Conservation (phyloP, 2,113 vertebrate genomes). For the Seriola dumerili region DNA sequence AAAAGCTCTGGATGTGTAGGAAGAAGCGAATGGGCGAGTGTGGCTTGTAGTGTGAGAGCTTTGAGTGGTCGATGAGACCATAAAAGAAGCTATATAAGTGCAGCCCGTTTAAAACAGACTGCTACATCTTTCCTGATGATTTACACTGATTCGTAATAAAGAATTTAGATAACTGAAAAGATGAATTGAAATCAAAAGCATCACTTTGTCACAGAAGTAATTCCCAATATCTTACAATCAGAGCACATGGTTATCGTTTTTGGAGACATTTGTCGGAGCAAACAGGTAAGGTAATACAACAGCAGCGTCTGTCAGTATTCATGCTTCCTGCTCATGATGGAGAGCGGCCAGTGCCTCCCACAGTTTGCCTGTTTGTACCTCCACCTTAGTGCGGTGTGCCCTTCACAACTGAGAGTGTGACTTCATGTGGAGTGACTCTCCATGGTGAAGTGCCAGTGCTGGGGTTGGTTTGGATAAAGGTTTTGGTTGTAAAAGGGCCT, state of each 20-base stretch:
- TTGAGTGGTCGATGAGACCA: too few species aligned
- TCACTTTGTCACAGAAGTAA: neutral
- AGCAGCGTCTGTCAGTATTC: neutral
- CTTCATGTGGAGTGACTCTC: neutral
- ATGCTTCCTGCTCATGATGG: neutral
- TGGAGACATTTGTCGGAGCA: neutral
- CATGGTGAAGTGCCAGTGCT: too few species aligned
- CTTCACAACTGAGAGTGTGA: neutral
- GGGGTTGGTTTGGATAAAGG: neutral
- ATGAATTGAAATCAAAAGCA: too few species aligned
- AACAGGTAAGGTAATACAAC: neutral
- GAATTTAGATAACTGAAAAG: too few species aligned
- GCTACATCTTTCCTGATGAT: too few species aligned
- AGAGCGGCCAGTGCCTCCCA: neutral
- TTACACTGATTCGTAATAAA: too few species aligned
- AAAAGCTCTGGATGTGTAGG: too few species aligned
- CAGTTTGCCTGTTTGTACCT: neutral
- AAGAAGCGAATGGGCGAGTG: too few species aligned
- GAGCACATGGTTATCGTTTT: neutral
- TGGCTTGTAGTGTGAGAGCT: too few species aligned
- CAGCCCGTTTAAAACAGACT: too few species aligned
- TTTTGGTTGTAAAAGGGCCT: neutral
- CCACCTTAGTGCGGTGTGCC: neutral
- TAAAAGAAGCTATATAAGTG: too few species aligned
- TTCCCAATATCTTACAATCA: neutral